phyloP scores from a whole-genome alignment of 2,797 vertebrate genomes.

The Oryzias dopingdopingensis region DNA sequence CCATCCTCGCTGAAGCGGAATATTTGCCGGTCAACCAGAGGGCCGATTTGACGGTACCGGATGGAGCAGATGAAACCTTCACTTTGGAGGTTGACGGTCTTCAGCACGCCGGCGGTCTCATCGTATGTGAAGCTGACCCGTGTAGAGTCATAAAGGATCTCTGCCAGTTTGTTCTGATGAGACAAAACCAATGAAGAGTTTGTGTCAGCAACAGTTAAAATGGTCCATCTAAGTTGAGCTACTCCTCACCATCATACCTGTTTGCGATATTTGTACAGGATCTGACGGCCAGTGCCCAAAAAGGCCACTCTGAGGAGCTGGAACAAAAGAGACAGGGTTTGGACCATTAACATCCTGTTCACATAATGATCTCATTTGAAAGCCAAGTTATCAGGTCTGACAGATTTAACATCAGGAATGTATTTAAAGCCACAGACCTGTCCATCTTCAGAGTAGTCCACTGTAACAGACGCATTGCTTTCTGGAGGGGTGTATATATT shows the following conservation, averaged over 20 bases:
- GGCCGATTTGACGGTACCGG: conserved; percentile 94
- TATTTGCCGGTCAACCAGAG: conserved; percentile 94
- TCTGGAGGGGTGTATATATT: conserved; percentile 98
- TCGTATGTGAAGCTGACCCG: conserved; percentile 98
- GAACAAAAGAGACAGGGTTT: conserved; percentile 1
- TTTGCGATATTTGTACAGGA: conserved; percentile 92
- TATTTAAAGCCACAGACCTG: conserved; percentile 65
- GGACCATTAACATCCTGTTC: background rate
- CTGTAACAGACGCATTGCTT: conserved; percentile 94
- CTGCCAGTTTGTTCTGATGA: conserved; percentile 91
- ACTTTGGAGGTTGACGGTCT: conserved; percentile 97
- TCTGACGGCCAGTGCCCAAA: conserved; percentile 90
- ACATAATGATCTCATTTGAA: background rate
- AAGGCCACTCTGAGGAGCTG: conserved; percentile 93
- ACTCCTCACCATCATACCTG: conserved; percentile 48
- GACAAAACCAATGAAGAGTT: background rate
- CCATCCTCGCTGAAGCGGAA: conserved; percentile 98
- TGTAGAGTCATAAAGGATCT: conserved; percentile 96
- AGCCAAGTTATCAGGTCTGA: background rate
- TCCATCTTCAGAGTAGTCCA: conserved; percentile 88
- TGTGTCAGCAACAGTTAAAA: conserved; percentile 3
- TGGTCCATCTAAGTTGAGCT: too few relatives aligned
- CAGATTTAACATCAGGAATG: background rate
- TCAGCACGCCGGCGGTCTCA: conserved; percentile 94
- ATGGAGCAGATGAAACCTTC: conserved; percentile 99